Base-by-base conservation (phyloP, 2,797 vertebrate genomes). In the Poecile montanus region DNA sequence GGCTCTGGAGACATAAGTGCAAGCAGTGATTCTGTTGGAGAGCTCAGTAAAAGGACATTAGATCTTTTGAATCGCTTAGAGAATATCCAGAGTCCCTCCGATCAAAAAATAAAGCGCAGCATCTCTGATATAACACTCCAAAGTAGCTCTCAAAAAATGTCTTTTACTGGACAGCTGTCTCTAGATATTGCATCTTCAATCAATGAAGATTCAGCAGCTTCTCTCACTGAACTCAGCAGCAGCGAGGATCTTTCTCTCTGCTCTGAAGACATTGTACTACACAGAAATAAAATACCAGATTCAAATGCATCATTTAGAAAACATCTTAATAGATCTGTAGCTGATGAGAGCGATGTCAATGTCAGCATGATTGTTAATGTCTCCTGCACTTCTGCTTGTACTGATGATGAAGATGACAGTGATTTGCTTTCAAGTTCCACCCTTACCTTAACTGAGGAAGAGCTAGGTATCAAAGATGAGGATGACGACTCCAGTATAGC, bases 351-450 rank as follows among this genome's bases (percentile, higher is more conserved):
- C 0, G 99, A 99, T 13, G 98, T 98, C 45, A 99, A 99, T 84
- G 94, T 99, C 96, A 99, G 99, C 97, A 99, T 99, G 98, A 98
- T 99, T 79, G 99, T 99, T 61, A 99, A 99, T 34, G 98, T 99
- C 80, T 99, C 99, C 30, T 99, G 99, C 86, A 99, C 98, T 26
- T 99, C 99, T 42, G 99, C 99, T 21, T 99, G 99, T 92, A 99
- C 99, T 5, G 99, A 99, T 62, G 99, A 99, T 66, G 99, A 99
- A 96, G 99, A 99, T 56, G 99, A 99, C 94, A 99, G 99, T 62
- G 99, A 99, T 97, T 98, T 99, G 68, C 98, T 99, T 86, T 99
- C 99, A 40, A 99, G 99, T 97, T 99, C 99, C 70, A 99, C 99
- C 2, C 98, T 99, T 80, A 99, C 99, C 7, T 98, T 99, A 93